These are phyloP conservation scores for Thysanoteuthis rhombus DNA, from an alignment of 2,888 invertebrate species.

Conservation along the genomic window DNA sequence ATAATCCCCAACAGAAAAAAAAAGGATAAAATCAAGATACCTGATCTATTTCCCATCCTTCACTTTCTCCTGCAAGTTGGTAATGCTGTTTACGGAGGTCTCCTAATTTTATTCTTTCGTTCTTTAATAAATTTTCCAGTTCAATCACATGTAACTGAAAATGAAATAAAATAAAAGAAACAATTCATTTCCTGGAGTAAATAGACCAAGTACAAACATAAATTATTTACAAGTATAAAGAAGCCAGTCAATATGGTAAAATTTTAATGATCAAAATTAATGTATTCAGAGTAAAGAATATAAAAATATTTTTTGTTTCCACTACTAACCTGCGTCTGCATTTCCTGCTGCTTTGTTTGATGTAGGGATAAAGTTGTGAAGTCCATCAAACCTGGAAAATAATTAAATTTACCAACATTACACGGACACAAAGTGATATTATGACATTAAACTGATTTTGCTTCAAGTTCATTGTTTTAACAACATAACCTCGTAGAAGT, in stretches of 20 bases:
- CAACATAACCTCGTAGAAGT: too few species aligned
- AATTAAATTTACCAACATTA: neutral
- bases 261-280: too few species aligned
- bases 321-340: conserved; percentile 89
- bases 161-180: neutral
- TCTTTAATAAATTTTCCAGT: conserved; percentile 88
- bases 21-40: conserved; percentile 34
- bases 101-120: conserved; percentile 85
- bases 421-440: too few species aligned
- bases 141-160: conserved; percentile 80
- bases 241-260: too few species aligned
- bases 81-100: conserved; percentile 92
- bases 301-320: too few species aligned
- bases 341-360: conserved; percentile 93
- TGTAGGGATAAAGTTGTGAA: conserved; percentile 88
- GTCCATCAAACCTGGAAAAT: conserved; percentile 82
- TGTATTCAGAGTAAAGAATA: too few species aligned
- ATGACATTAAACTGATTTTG: neutral
- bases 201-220: too few species aligned
- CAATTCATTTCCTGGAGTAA: too few species aligned
- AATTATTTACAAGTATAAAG: too few species aligned
- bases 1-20: neutral
- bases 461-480: neutral
- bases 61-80: conserved; percentile 74
- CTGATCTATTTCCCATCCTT: conserved; percentile 59